Percentiles rank a stretch among this genome's conserved stretches.
These are phyloP conservation scores for Zeuzera pyrina DNA, from an alignment of 2,888 invertebrate genomes.

Conservation along the genomic window DNA sequence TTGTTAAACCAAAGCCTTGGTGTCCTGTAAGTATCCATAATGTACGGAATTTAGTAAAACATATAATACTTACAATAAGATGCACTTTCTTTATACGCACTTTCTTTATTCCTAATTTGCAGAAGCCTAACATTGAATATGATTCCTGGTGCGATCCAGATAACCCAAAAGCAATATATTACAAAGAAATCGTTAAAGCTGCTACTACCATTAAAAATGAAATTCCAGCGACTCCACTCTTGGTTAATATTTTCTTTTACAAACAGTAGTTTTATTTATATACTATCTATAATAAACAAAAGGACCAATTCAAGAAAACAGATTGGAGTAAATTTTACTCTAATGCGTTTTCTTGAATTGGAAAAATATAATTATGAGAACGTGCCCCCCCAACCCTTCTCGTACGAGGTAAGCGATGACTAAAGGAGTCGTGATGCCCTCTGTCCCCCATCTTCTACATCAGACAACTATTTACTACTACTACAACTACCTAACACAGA, in stretches of 20 bases:
- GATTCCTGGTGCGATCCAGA: constrained; percentile 34
- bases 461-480: neutral
- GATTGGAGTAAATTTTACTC: too few relatives aligned
- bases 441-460: too few relatives aligned
- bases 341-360: too few relatives aligned
- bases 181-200: constrained; percentile 74
- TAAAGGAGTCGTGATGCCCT: too few relatives aligned
- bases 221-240: constrained; percentile 44
- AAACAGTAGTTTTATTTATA: too few relatives aligned
- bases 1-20: constrained; percentile 22
- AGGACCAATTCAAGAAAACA: too few relatives aligned
- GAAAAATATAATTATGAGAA: too few relatives aligned
- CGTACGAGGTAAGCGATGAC: too few relatives aligned
- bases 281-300: too few relatives aligned
- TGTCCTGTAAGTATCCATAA: constrained; percentile 24
- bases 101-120: too few relatives aligned
- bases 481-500: neutral
- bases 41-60: neutral
- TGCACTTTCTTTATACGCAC: neutral
- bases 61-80: neutral
- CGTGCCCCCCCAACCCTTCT: too few relatives aligned
- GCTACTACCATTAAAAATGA: constrained; percentile 68
- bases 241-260: constrained; percentile 23
- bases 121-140: constrained; percentile 27
- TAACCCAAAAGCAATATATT: constrained; percentile 47